phyloP scores from a whole-genome alignment of 2,113 vertebrate species.

The Anseranas semipalmata region DNA sequence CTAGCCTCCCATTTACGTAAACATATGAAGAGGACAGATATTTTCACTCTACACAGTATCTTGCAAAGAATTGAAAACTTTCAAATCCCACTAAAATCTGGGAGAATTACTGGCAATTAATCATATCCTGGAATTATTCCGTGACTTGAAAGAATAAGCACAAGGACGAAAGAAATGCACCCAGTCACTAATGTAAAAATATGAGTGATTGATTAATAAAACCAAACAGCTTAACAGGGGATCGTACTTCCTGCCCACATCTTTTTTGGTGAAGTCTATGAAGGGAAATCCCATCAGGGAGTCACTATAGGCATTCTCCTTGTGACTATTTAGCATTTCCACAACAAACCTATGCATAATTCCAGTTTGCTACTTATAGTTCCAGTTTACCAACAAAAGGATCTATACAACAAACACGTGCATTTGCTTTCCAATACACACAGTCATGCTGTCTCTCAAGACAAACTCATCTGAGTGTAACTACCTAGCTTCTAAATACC shows the following conservation, averaged over 20 bases:
- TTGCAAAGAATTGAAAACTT: neutral
- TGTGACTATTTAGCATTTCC: neutral
- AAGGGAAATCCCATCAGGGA: neutral
- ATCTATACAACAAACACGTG: neutral
- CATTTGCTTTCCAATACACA: neutral
- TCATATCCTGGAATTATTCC: neutral
- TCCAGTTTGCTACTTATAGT: neutral
- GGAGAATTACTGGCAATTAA: slow-evolving; percentile 8
- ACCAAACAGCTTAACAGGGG: neutral
- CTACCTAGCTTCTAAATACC: neutral
- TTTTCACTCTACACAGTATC: neutral
- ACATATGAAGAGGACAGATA: neutral
- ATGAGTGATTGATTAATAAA: neutral
- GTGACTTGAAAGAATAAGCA: neutral
- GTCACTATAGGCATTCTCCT: neutral
- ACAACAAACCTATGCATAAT: neutral
- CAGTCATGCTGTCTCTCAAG: neutral
- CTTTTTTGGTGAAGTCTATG: neutral
- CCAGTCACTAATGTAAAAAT: neutral
- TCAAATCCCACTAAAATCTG: neutral
- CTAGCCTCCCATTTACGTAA: neutral
- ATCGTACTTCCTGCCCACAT: neutral
- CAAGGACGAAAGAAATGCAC: neutral
- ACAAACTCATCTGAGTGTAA: neutral
- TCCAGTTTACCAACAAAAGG: neutral